Evolutionary conservation across 2,113 vertebrate genomes (phyloP).

Genomic region (Callorhinus ursinus): DNA sequence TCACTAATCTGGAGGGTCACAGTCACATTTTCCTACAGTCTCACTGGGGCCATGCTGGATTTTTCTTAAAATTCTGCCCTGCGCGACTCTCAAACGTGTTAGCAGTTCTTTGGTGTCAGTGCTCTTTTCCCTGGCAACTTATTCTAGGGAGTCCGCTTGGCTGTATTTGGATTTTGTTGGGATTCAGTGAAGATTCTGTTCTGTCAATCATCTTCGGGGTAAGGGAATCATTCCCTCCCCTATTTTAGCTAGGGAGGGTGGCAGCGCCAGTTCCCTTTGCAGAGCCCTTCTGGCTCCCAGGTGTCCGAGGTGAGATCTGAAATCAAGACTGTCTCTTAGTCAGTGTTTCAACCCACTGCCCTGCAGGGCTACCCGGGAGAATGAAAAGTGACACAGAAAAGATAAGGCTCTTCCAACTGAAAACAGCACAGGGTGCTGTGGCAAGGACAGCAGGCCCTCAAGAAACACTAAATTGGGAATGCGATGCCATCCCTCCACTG

Average conservation of each 20-base stretch:
- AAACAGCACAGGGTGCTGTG: background rate
- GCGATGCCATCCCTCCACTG: background rate
- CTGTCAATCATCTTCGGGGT: background rate
- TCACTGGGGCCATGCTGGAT: background rate
- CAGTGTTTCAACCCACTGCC: background rate
- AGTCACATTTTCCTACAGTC: background rate
- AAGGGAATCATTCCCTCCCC: background rate
- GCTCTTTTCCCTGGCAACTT: background rate
- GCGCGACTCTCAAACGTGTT: rapidly evolving
- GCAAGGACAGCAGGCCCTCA: rapidly evolving
- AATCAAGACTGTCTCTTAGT: background rate
- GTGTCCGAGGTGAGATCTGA: background rate
- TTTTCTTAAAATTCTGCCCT: background rate
- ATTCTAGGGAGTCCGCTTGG: background rate
- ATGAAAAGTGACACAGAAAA: background rate
- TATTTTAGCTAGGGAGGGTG: background rate
- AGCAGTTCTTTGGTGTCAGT: no score
- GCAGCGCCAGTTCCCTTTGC: background rate
- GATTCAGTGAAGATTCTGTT: background rate
- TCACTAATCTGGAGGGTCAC: rapidly evolving
- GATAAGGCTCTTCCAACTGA: background rate
- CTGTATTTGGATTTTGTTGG: background rate
- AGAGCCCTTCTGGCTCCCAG: background rate
- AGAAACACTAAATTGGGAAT: background rate
- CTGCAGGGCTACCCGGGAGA: background rate